Evolutionary conservation across 2,888 invertebrate genomes (phyloP).

Genomic region (Acanthosepion pharaonis): DNA sequence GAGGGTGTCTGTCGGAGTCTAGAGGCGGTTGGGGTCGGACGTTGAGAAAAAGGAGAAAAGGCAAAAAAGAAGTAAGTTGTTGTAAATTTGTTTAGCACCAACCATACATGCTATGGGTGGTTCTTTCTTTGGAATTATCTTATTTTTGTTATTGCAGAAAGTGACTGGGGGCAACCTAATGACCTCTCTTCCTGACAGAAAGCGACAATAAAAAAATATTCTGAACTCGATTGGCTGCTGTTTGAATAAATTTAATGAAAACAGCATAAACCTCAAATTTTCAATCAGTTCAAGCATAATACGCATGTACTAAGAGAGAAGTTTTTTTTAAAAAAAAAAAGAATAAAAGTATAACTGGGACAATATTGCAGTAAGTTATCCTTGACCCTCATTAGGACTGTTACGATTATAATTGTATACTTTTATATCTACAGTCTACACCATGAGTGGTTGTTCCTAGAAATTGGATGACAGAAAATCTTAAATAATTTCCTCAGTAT

Average conservation of each 20-base stretch:
- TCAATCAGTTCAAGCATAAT: too few relatives aligned
- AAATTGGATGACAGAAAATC: too few relatives aligned
- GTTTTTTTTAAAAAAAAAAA: too few relatives aligned
- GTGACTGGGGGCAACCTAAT: background rate
- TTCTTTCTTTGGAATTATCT: background rate
- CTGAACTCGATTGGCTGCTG: background rate
- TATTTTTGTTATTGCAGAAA: background rate
- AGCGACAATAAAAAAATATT: background rate
- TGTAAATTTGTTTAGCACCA: conserved; percentile 20
- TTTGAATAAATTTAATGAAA: background rate
- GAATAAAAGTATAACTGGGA: too few relatives aligned
- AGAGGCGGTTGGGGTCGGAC: background rate
- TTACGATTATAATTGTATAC: too few relatives aligned
- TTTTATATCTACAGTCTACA: too few relatives aligned
- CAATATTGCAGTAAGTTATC: too few relatives aligned
- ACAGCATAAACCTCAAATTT: background rate
- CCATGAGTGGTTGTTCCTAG: too few relatives aligned
- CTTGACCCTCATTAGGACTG: too few relatives aligned
- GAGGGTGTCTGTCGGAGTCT: background rate
- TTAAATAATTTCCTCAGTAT: too few relatives aligned
- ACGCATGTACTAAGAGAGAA: too few relatives aligned
- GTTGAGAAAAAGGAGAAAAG: background rate
- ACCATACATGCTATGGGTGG: background rate
- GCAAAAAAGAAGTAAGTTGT: background rate
- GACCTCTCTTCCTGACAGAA: background rate